Conservation (phyloP, 2,888 invertebrate genomes). For the Polyploca ridens region DNA sequence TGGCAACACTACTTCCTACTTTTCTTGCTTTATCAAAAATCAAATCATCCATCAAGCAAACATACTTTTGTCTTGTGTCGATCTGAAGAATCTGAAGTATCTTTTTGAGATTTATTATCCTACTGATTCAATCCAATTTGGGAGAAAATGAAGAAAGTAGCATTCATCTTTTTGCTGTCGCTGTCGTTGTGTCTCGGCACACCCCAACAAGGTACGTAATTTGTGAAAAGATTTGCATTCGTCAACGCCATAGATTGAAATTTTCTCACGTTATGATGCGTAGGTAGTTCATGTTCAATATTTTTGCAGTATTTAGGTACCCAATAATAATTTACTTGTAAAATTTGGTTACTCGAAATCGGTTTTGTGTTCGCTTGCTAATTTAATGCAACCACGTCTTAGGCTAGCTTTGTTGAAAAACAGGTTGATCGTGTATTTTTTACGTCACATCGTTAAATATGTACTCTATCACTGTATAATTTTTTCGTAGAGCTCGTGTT, state of each 20-base stretch:
- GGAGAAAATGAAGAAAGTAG: constrained; percentile 66
- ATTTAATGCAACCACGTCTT: neutral
- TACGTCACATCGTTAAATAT: neutral
- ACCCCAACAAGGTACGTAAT: constrained; percentile 52
- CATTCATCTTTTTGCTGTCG: constrained; percentile 68
- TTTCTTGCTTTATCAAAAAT: too few species aligned
- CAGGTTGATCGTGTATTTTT: constrained; percentile 26
- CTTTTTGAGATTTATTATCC: neutral
- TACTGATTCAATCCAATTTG: constrained; percentile 24
- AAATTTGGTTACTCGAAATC: neutral
- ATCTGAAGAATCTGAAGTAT: neutral
- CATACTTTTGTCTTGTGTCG: neutral
- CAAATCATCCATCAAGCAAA: too few species aligned
- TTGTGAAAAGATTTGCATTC: constrained; percentile 26
- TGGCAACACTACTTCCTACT: too few species aligned
- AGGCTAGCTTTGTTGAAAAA: constrained; percentile 1
- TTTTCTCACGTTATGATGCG: constrained; percentile 55
- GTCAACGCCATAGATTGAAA: constrained; percentile 50
- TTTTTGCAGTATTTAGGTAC: neutral
- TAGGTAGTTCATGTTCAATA: constrained; percentile 33
- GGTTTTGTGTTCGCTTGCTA: neutral
- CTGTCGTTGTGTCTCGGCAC: constrained; percentile 61
- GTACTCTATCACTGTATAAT: neutral
- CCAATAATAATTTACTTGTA: neutral
- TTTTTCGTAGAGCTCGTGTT: neutral